Evolutionary conservation across 2,888 invertebrate genomes (phyloP).

Genomic region (Trypoxylon attenuatum): DNA sequence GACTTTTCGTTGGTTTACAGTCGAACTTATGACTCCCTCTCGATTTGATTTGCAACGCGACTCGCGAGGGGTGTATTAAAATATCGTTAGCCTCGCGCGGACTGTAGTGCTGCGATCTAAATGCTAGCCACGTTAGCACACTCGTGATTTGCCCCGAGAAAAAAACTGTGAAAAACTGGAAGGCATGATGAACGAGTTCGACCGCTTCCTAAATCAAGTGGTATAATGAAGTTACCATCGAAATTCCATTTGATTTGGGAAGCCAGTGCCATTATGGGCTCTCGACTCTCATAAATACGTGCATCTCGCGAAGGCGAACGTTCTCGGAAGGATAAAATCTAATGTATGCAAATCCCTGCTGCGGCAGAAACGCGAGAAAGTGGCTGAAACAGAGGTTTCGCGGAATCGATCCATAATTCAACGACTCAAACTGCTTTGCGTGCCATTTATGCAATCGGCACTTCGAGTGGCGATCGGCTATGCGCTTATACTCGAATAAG

Average conservation of each 20-base stretch:
- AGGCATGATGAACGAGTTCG: too few relatives aligned
- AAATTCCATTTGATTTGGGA: constrained; percentile 54
- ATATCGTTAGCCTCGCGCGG: constrained; percentile 53
- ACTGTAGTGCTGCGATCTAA: background rate
- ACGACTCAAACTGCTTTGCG: constrained; percentile 6
- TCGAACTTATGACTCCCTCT: constrained; percentile 66
- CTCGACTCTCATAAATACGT: constrained; percentile 65
- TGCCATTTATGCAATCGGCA: constrained; percentile 2
- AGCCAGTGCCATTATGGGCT: constrained; percentile 44
- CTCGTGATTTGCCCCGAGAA: too few relatives aligned
- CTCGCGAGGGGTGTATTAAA: constrained; percentile 62
- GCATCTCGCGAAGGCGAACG: constrained; percentile 65
- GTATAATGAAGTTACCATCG: constrained; percentile 53
- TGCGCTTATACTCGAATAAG: too few relatives aligned
- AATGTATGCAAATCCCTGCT: constrained; percentile 73
- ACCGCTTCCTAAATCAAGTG: constrained; percentile 26
- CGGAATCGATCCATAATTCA: constrained; percentile 59
- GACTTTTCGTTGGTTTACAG: constrained; percentile 44
- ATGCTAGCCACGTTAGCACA: too few relatives aligned
- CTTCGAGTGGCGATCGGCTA: too few relatives aligned
- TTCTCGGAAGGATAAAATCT: constrained; percentile 74
- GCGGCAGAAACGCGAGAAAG: constrained; percentile 42
- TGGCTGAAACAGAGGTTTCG: constrained; percentile 56
- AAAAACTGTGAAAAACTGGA: too few relatives aligned
- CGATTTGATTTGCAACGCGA: constrained; percentile 64